A percentile compares a stretch with the other conserved stretches of the same genome.
phyloP scores from a whole-genome alignment of 1,140 invertebrate genomes.

The Megalonaias nervosa region DNA sequence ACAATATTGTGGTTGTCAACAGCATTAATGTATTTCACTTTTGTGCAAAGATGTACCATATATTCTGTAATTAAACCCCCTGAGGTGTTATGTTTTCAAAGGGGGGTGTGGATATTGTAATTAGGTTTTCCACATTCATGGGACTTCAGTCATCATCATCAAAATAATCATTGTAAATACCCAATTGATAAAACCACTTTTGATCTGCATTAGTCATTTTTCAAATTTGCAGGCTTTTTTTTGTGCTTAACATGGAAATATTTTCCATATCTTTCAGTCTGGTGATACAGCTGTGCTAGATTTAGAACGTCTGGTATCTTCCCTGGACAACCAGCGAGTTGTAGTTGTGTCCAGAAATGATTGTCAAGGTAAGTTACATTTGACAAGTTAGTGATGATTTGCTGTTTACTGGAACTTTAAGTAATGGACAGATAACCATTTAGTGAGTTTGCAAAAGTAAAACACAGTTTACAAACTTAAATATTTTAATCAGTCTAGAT shows the following conservation, averaged over 20 bases:
- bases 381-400: not conserved
- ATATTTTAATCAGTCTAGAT: not conserved
- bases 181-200: too few relatives aligned
- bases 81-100: too few relatives aligned
- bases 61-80: too few relatives aligned
- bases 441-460: not conserved
- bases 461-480: not conserved
- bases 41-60: too few relatives aligned
- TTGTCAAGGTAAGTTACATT: constrained; percentile 53
- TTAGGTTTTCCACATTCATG: too few relatives aligned
- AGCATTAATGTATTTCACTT: too few relatives aligned
- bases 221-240: not conserved
- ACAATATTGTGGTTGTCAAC: too few relatives aligned
- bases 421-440: too few relatives aligned
- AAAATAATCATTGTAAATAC: too few relatives aligned
- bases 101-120: too few relatives aligned
- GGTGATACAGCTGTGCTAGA: constrained; percentile 59
- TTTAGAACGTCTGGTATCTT: constrained; percentile 63
- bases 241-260: not conserved
- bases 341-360: constrained; percentile 63
- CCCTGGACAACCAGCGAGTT: constrained; percentile 67
- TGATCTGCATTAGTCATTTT: not conserved
- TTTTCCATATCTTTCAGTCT: constrained; percentile 51
- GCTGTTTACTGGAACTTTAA: not conserved
- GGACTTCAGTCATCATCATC: too few relatives aligned